Evolutionary conservation across 2,113 vertebrate genomes (phyloP).

Genomic region (Lota lota): DNA sequence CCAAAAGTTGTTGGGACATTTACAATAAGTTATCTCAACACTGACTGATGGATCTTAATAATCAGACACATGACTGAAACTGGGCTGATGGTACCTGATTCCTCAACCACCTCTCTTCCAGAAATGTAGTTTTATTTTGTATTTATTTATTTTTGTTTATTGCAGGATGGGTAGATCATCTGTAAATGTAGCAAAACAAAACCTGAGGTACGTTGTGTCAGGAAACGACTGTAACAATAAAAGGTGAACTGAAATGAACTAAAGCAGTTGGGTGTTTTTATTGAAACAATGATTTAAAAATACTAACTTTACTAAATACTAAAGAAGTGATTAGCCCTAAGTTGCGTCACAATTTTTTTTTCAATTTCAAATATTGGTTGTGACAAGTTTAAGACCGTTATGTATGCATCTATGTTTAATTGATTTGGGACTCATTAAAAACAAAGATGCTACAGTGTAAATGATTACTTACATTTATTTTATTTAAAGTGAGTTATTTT

Average conservation of each 20-base stretch:
- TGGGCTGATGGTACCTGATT: slow-evolving; percentile 33
- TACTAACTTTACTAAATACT: too few relatives aligned
- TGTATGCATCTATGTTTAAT: not conserved
- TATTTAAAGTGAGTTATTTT: slow-evolving; percentile 35
- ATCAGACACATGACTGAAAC: slow-evolving; percentile 25
- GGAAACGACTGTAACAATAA: slow-evolving; percentile 71
- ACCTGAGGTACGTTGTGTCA: slow-evolving; percentile 65
- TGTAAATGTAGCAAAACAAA: slow-evolving; percentile 76
- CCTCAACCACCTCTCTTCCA: slow-evolving; percentile 29
- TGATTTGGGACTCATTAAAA: not conserved
- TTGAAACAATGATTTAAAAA: not conserved
- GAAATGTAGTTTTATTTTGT: slow-evolving; percentile 59
- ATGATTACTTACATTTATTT: slow-evolving; percentile 15
- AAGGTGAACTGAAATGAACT: slow-evolving; percentile 46
- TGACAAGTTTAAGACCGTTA: not conserved
- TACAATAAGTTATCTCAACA: slow-evolving; percentile 24
- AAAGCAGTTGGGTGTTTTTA: slow-evolving; percentile 7
- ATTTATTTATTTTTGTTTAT: slow-evolving; percentile 70
- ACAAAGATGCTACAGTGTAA: not conserved
- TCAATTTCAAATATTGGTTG: not conserved
- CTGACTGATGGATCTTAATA: slow-evolving; percentile 39
- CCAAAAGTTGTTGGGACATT: slow-evolving; percentile 49
- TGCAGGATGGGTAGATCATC: slow-evolving; percentile 61
- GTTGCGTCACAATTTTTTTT: not conserved
- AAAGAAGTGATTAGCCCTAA: too few relatives aligned